A percentile compares a stretch with the other conserved stretches of the same genome.
Evolutionary conservation across 2,113 vertebrate species (phyloP).

Genomic region (Crypturellus undulatus): DNA sequence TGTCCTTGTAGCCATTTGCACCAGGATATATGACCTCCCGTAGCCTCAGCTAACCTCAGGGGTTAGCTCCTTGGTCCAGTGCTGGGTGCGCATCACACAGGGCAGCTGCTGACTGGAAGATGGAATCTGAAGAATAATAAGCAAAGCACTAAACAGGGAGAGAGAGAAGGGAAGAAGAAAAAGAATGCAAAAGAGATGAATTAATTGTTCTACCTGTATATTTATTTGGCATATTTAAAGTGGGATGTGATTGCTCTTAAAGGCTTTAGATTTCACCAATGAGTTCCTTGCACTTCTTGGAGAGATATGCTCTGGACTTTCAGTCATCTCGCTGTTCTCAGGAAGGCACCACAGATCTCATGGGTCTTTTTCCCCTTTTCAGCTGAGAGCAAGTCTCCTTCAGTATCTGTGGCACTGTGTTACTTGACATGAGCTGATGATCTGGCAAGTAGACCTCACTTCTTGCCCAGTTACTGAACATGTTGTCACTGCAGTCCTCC

Average conservation of each 20-base stretch:
- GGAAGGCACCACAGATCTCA: background rate
- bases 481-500: rapidly evolving
- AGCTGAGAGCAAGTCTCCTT: rapidly evolving
- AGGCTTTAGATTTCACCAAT: background rate
- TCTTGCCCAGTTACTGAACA: background rate
- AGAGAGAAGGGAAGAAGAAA: too few relatives aligned
- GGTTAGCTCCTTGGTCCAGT: rapidly evolving
- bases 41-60: rapidly evolving
- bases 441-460: background rate
- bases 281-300: rapidly evolving
- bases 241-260: background rate
- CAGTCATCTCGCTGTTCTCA: background rate
- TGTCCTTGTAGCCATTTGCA: rapidly evolving
- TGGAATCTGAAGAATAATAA: rapidly evolving
- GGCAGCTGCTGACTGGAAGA: background rate
- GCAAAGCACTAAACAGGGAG: background rate
- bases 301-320: too few relatives aligned
- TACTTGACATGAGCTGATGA: background rate
- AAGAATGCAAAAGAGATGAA: rapidly evolving
- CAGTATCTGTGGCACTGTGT: background rate
- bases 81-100: rapidly evolving
- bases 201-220: too few relatives aligned
- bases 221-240: background rate
- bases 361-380: rapidly evolving
- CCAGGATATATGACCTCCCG: rapidly evolving